Evolutionary conservation across 2,113 vertebrate species (phyloP).

Genomic region (Hemicordylus capensis): DNA sequence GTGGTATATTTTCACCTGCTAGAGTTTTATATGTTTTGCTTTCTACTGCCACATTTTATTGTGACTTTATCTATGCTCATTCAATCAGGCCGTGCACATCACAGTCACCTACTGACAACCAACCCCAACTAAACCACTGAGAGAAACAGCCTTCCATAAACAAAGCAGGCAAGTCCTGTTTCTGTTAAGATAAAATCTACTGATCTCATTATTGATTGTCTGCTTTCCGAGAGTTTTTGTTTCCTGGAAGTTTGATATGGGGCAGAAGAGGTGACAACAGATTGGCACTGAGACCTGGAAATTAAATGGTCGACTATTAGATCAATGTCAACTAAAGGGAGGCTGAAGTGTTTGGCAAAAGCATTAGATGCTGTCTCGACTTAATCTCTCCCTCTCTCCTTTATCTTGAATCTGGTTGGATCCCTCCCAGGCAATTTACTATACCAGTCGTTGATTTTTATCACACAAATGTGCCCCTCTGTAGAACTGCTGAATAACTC

Average conservation of each 20-base stretch:
- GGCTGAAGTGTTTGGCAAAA: slow-evolving; percentile 75
- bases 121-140: slow-evolving; percentile 75
- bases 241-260: slow-evolving; percentile 85
- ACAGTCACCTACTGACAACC: slow-evolving; percentile 76
- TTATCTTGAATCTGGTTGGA: slow-evolving; percentile 83
- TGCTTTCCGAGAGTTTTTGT: slow-evolving; percentile 77
- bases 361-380: slow-evolving; percentile 73
- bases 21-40: slow-evolving; percentile 65
- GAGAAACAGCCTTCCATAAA: slow-evolving; percentile 76
- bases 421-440: slow-evolving; percentile 83
- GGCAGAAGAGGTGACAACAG: slow-evolving; percentile 78
- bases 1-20: slow-evolving; percentile 51
- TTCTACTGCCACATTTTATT: slow-evolving; percentile 66
- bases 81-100: slow-evolving; percentile 71
- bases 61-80: slow-evolving; percentile 74
- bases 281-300: slow-evolving; percentile 74
- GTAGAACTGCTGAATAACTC: slow-evolving; percentile 78
- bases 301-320: slow-evolving; percentile 74
- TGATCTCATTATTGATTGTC: slow-evolving; percentile 84
- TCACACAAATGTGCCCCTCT: slow-evolving; percentile 74
- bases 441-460: slow-evolving; percentile 84
- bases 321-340: slow-evolving; percentile 66
- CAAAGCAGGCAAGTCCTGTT: slow-evolving; percentile 77
- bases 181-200: slow-evolving; percentile 85
- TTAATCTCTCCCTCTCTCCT: slow-evolving; percentile 82